Percentiles rank a stretch among this genome's conserved stretches.
These are phyloP conservation scores for Sturmia bella DNA, from an alignment of 2,888 invertebrate genomes.

Conservation along the genomic window DNA sequence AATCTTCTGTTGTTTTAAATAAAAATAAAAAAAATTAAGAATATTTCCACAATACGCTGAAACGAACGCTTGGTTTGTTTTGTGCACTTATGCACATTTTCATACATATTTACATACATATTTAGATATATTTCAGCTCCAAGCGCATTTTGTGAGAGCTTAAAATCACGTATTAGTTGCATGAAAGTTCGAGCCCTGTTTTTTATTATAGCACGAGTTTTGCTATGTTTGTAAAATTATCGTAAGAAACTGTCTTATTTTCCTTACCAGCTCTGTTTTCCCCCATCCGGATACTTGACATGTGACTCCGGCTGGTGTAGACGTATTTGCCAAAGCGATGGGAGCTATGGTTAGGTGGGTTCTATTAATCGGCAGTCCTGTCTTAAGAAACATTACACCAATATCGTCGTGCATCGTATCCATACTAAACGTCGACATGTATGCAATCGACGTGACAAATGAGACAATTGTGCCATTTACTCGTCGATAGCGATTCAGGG, in stretches of 20 bases:
- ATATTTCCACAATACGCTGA: too few relatives aligned
- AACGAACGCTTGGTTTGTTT: too few relatives aligned
- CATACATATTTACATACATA: too few relatives aligned
- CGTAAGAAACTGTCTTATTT: conserved; percentile 1
- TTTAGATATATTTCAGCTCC: too few relatives aligned
- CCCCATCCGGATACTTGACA: conserved; percentile 81
- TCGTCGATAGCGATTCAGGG: conserved; percentile 76
- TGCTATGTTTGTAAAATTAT: not conserved
- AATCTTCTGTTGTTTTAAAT: too few relatives aligned
- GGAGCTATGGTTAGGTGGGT: conserved; percentile 74
- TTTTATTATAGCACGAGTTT: too few relatives aligned
- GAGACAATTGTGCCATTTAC: conserved; percentile 77
- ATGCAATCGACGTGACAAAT: conserved; percentile 75
- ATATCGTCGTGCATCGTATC: conserved; percentile 79
- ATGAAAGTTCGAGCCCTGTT: too few relatives aligned
- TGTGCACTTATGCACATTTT: too few relatives aligned
- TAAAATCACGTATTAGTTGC: too few relatives aligned
- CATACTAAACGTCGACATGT: conserved; percentile 76
- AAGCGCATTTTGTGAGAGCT: too few relatives aligned
- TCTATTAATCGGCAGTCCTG: conserved; percentile 72
- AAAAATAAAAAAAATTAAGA: too few relatives aligned
- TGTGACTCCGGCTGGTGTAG: conserved; percentile 71
- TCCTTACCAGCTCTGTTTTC: conserved; percentile 74
- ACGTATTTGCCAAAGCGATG: conserved; percentile 72
- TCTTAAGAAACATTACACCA: conserved; percentile 77